Base-by-base conservation (phyloP, 2,113 vertebrate genomes). In the Hipposideros armiger region DNA sequence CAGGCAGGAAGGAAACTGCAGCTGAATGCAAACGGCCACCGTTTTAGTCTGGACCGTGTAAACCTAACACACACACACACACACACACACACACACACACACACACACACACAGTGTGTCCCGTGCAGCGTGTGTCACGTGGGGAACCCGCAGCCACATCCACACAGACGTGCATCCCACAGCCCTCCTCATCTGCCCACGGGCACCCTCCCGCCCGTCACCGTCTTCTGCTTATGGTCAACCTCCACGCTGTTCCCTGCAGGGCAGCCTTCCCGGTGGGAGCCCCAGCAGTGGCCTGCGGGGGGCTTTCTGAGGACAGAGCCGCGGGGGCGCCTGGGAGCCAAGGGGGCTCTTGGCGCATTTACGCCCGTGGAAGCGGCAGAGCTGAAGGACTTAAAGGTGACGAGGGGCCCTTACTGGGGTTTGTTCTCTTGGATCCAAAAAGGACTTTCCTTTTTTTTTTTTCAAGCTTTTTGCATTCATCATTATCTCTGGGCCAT, bases 91-190 rank as follows among this genome's bases (percentile, higher is more conserved):
- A 36, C 7, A 0, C 36, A 36, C 2, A 13, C 56, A 30, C 7
- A 1, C 2, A 13, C 56, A 30, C 7, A 1, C 2, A 7, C 45
- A 36, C 7, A 0, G 3, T 2, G 17, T 20, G 20, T 20, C 2
- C 74, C 1, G 11, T 13, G 6, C 16, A 1, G 45, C 54, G 22
- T 2, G 3, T 1, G 42, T 4, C 54, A 6, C 7, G 10, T 13
- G 11, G 11, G 40, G 30, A 15, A 15, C 19, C 28, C 7, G 10
- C n/a, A 4, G 32, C 45, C 45, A 32, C 3, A 11, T 11, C 28
- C 74, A 36, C 47, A 4, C 8, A 16, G 7, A 28, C 1, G 7
- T 7, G n/a, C 32, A 2, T 32, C 52, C 36, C 15, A 5, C 56
- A 22, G 9, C 40, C 2, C 76, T 64, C 7, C 60, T 22, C 20